Conservation (phyloP, 2,888 invertebrate genomes). For the Helleia helle region DNA sequence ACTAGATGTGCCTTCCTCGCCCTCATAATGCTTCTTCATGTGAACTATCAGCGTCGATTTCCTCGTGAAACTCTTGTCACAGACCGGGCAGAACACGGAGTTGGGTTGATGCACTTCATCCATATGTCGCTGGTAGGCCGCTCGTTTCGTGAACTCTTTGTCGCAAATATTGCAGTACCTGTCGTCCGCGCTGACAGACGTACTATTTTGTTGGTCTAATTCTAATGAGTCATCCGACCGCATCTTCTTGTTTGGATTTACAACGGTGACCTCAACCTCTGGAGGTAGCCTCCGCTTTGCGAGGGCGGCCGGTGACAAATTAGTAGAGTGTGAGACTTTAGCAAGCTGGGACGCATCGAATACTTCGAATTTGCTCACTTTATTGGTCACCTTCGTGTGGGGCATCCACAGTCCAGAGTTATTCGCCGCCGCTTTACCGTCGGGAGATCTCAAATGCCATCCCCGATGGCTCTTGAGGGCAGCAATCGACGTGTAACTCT, state of each 20-base stretch:
- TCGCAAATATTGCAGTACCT: constrained; percentile 75
- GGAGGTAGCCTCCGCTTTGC: constrained; percentile 61
- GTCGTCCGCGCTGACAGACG: constrained; percentile 54
- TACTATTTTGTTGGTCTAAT: constrained; percentile 52
- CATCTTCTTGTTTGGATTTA: constrained; percentile 65
- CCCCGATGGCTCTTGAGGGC: constrained; percentile 79
- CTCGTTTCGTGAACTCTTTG: constrained; percentile 75
- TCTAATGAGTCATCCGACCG: constrained; percentile 62
- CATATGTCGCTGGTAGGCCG: constrained; percentile 75
- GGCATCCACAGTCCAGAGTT: constrained; percentile 71
- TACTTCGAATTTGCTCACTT: constrained; percentile 66
- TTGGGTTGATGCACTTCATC: constrained; percentile 71
- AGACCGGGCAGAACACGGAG: constrained; percentile 75
- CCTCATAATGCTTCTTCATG: constrained; percentile 74
- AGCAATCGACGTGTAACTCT: constrained; percentile 77
- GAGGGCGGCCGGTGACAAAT: constrained; percentile 31
- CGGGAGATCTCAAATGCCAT: constrained; percentile 77
- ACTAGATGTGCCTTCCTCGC: constrained; percentile 47
- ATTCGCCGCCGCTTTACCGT: constrained; percentile 68
- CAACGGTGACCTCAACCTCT: constrained; percentile 67
- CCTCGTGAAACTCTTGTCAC: constrained; percentile 76
- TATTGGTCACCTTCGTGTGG: constrained; percentile 66
- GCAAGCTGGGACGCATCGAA: constrained; percentile 45
- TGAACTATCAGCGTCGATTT: constrained; percentile 77
- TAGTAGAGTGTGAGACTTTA: constrained; percentile 36